Conservation (phyloP, 2,888 invertebrate genomes). For the Hylaea fasciaria region DNA sequence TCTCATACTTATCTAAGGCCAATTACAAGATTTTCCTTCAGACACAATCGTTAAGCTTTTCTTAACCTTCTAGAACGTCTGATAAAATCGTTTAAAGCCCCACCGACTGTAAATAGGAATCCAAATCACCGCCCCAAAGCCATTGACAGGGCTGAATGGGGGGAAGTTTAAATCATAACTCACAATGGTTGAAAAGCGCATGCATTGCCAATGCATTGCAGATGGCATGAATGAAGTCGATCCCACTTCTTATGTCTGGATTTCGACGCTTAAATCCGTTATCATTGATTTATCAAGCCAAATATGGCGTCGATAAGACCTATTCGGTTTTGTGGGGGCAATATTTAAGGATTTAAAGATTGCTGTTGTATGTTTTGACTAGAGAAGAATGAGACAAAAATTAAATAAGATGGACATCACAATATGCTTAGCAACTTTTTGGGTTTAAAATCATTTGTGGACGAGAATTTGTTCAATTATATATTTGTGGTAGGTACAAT, state of each 20-base stretch:
- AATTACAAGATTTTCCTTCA: too few species aligned
- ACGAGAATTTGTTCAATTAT: too few species aligned
- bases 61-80: background rate
- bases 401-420: too few species aligned
- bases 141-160: slow-evolving; percentile 44
- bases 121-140: slow-evolving; percentile 42
- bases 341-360: background rate
- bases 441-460: too few species aligned
- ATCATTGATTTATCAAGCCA: slow-evolving; percentile 23
- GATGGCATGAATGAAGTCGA: slow-evolving; percentile 21
- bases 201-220: slow-evolving; percentile 43
- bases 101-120: slow-evolving; percentile 14
- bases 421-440: too few species aligned
- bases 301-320: background rate
- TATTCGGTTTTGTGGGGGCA: background rate
- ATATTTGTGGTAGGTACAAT: too few species aligned
- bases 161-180: slow-evolving; percentile 49
- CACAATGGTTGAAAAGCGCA: slow-evolving; percentile 51
- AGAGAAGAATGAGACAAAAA: background rate
- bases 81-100: background rate
- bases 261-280: slow-evolving; percentile 13
- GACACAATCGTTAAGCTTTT: background rate
- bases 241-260: slow-evolving; percentile 20
- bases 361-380: background rate
- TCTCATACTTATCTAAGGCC: too few species aligned